phyloP scores from a whole-genome alignment of 2,888 invertebrate species.

The Hermaeophaga mercurialis region DNA sequence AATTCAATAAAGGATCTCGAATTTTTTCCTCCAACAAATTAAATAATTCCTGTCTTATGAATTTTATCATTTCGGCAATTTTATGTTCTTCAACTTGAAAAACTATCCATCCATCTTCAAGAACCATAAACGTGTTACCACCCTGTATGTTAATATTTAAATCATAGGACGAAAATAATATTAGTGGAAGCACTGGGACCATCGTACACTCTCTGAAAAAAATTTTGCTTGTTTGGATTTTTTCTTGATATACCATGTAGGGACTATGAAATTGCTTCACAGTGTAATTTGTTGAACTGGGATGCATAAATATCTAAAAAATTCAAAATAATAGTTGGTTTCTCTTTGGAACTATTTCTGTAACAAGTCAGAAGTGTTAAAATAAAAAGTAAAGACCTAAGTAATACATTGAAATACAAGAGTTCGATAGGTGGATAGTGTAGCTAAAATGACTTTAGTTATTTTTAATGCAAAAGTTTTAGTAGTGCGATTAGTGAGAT shows the following conservation, averaged over 20 bases:
- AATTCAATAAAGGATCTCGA: slow-evolving; percentile 76
- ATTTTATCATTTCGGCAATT: slow-evolving; percentile 84
- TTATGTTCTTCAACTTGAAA: slow-evolving; percentile 78
- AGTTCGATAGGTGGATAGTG: too few relatives aligned
- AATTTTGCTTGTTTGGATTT: slow-evolving; percentile 78
- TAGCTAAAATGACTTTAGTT: too few relatives aligned
- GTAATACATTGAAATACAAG: too few relatives aligned
- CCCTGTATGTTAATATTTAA: slow-evolving; percentile 74
- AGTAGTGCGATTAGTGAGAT: too few relatives aligned
- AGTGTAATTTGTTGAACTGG: slow-evolving; percentile 75
- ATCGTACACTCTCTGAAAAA: slow-evolving; percentile 82
- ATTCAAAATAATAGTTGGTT: too few relatives aligned
- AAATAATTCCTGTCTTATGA: slow-evolving; percentile 75
- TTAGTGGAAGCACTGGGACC: slow-evolving; percentile 75
- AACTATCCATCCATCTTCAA: slow-evolving; percentile 84
- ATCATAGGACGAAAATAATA: slow-evolving; percentile 75
- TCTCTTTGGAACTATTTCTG: not conserved
- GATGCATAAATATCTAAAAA: slow-evolving; percentile 66
- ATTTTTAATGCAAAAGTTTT: too few relatives aligned
- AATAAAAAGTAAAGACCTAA: too few relatives aligned
- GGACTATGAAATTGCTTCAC: slow-evolving; percentile 73
- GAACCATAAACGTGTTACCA: slow-evolving; percentile 72
- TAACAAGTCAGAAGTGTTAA: not conserved
- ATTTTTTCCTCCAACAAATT: slow-evolving; percentile 84
- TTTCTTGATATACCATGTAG: slow-evolving; percentile 82